A percentile compares a stretch with the other conserved stretches of the same genome.
Conservation (phyloP, 2,113 vertebrate genomes). For the Psephotus haematonotus region DNA sequence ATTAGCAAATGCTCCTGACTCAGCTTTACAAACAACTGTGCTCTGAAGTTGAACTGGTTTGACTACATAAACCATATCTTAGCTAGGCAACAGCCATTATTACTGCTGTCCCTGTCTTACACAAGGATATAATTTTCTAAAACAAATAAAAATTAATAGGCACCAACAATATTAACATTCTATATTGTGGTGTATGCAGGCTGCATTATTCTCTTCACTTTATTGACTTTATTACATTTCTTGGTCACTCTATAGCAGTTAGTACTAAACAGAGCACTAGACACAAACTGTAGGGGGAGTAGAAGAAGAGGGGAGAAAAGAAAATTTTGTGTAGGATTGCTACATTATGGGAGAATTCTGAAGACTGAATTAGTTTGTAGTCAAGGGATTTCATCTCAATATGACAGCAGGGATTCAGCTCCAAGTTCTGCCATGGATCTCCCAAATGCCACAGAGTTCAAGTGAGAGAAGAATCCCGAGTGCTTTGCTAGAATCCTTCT, state of each 20-base stretch:
- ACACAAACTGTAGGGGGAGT: background rate
- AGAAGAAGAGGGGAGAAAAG: background rate
- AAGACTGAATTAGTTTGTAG: background rate
- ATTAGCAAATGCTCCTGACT: constrained; percentile 11
- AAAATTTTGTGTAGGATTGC: fast-evolving
- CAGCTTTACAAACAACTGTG: background rate
- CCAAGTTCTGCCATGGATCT: background rate
- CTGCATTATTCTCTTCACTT: background rate
- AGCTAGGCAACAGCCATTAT: background rate
- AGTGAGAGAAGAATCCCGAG: background rate
- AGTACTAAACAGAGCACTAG: background rate
- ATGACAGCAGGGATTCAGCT: fast-evolving
- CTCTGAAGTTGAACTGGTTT: background rate
- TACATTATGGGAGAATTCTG: background rate
- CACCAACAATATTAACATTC: background rate
- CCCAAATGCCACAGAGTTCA: fast-evolving
- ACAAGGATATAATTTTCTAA: background rate
- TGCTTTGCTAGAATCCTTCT: background rate
- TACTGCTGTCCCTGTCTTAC: background rate
- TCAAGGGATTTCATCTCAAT: background rate
- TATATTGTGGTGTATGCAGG: background rate
- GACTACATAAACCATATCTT: background rate
- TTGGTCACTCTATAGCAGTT: background rate
- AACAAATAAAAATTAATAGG: background rate
- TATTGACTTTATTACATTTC: background rate